phyloP scores from a whole-genome alignment of 1,140 invertebrate genomes.

The Micrasema minimum region DNA sequence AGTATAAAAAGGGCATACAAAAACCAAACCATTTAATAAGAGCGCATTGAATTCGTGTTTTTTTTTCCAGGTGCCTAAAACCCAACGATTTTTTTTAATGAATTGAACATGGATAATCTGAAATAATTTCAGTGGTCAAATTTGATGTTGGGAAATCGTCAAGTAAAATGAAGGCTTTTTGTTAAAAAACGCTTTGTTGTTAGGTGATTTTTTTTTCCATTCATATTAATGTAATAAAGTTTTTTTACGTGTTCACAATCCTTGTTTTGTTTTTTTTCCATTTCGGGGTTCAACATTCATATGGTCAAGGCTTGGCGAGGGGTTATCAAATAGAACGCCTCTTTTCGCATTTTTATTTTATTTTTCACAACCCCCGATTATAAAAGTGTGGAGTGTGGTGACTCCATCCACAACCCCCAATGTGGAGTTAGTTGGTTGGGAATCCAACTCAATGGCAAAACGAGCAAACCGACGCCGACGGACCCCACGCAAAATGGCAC shows the following conservation, averaged over 20 bases:
- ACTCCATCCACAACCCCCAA: background rate
- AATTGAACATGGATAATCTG: too few relatives aligned
- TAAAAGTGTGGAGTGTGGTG: background rate
- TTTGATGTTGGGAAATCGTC: too few relatives aligned
- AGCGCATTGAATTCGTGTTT: too few relatives aligned
- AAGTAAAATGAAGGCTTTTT: background rate
- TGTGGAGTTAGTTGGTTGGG: background rate
- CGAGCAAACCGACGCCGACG: too few relatives aligned
- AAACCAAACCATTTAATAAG: too few relatives aligned
- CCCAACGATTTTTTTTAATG: too few relatives aligned
- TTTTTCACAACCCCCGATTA: slow-evolving; percentile 27
- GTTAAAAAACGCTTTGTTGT: background rate
- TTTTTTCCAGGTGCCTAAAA: too few relatives aligned
- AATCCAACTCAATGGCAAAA: too few relatives aligned
- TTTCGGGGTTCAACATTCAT: slow-evolving; percentile 1
- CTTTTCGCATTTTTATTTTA: slow-evolving; percentile 15
- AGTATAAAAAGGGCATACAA: background rate
- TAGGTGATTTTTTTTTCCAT: background rate
- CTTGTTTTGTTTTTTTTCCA: background rate
- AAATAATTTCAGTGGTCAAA: too few relatives aligned
- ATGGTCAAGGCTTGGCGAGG: slow-evolving; percentile 24
- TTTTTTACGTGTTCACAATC: background rate
- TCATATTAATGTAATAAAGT: too few relatives aligned
- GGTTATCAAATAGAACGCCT: slow-evolving; percentile 24
- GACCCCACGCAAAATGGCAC: too few relatives aligned